These are phyloP conservation scores for Enteromius unitaeniatus DNA, from an alignment of 2,797 vertebrate genomes.

Conservation along the genomic window DNA sequence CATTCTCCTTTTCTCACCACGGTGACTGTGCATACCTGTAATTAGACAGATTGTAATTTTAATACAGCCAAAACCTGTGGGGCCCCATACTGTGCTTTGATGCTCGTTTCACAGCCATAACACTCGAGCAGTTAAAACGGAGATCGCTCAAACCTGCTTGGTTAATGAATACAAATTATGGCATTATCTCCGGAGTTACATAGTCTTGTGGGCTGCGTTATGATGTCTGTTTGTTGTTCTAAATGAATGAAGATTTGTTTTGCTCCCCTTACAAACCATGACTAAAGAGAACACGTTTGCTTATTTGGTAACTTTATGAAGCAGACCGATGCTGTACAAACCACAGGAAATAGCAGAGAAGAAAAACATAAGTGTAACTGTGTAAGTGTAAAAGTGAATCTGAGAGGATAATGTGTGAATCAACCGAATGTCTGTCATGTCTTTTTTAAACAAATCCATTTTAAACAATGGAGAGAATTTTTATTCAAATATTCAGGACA, in stretches of 20 bases:
- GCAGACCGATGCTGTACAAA: constrained; percentile 6
- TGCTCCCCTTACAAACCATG: constrained; percentile 3
- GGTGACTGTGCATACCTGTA: constrained; percentile 54
- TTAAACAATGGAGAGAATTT: not conserved
- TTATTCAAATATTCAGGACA: not conserved
- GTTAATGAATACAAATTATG: constrained; percentile 35
- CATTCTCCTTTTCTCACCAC: constrained; percentile 53
- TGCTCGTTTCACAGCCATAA: constrained; percentile 48
- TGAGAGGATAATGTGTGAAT: not conserved
- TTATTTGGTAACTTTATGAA: constrained; percentile 10
- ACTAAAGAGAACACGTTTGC: constrained; percentile 7
- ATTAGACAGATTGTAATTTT: constrained; percentile 60
- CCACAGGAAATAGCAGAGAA: constrained; percentile 1
- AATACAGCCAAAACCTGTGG: constrained; percentile 36
- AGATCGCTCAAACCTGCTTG: not conserved
- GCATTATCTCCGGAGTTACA: constrained; percentile 5
- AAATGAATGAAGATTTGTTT: constrained; percentile 16
- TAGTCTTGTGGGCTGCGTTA: not conserved
- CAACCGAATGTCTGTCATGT: not conserved
- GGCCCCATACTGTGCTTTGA: constrained; percentile 51
- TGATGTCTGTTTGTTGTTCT: constrained; percentile 2
- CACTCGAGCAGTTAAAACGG: constrained; percentile 1
- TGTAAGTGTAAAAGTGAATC: no score
- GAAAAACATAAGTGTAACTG: not conserved
- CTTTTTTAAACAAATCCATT: constrained; percentile 4